Conservation (phyloP, 2,113 vertebrate species). For the Archocentrus centrarchus region DNA sequence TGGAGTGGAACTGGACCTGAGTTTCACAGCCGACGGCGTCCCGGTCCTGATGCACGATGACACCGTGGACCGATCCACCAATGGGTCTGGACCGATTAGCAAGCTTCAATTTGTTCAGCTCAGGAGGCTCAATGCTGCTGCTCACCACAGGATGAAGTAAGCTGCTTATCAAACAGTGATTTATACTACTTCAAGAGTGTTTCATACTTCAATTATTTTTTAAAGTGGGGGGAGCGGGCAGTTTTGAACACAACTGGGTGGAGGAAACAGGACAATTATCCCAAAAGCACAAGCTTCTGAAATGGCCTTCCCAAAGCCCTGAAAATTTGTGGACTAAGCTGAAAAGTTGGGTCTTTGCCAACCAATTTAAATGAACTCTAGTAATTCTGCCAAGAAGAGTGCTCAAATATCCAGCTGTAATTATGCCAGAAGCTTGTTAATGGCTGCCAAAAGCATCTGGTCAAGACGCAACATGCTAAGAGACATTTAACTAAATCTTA, state of each 20-base stretch:
- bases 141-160: slow-evolving; percentile 88
- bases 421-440: background rate
- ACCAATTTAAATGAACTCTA: too few relatives aligned
- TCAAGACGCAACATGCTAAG: background rate
- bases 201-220: too few relatives aligned
- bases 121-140: slow-evolving; percentile 87
- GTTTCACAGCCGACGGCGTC: slow-evolving; percentile 90
- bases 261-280: too few relatives aligned
- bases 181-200: too few relatives aligned
- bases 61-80: slow-evolving; percentile 94
- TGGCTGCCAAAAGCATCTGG: background rate
- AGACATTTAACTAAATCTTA: background rate
- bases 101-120: slow-evolving; percentile 87
- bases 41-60: slow-evolving; percentile 93
- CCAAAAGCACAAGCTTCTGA: too few relatives aligned
- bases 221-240: too few relatives aligned
- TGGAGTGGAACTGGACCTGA: slow-evolving; percentile 92
- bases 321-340: too few relatives aligned
- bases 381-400: background rate
- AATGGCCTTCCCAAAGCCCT: too few relatives aligned
- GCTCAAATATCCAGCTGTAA: background rate
- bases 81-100: slow-evolving; percentile 86
- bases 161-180: background rate
- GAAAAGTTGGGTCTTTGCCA: too few relatives aligned
- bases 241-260: too few relatives aligned